phyloP scores from a whole-genome alignment of 2,888 invertebrate species.

The Aquatica leii region DNA sequence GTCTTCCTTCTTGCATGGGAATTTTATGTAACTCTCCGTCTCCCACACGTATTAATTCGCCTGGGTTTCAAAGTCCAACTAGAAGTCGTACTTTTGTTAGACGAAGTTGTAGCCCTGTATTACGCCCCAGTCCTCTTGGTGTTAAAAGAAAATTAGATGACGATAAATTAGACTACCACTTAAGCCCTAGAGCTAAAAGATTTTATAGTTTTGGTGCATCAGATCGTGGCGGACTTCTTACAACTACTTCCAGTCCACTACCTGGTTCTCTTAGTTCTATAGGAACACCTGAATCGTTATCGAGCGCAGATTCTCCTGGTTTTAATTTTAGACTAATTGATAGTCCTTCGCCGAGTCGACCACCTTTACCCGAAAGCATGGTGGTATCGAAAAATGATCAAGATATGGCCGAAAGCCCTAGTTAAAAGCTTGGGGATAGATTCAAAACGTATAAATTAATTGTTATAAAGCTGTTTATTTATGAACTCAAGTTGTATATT shows the following conservation, averaged over 20 bases:
- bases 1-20: constrained; percentile 57
- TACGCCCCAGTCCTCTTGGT: constrained; percentile 78
- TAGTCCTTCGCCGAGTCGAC: constrained; percentile 64
- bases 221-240: constrained; percentile 56
- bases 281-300: constrained; percentile 69
- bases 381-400: constrained; percentile 57
- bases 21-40: constrained; percentile 58
- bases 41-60: constrained; percentile 51
- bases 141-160: constrained; percentile 74
- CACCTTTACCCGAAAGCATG: constrained; percentile 56
- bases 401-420: constrained; percentile 59
- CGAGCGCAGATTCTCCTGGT: constrained; percentile 68
- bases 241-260: constrained; percentile 61
- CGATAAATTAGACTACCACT: constrained; percentile 58
- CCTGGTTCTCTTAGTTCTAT: constrained; percentile 66
- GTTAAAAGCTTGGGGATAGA: constrained; percentile 52
- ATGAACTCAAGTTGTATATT: constrained; percentile 6
- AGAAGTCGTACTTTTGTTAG: constrained; percentile 74
- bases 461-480: constrained; percentile 1
- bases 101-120: constrained; percentile 88
- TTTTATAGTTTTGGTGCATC: constrained; percentile 56
- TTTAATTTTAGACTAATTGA: constrained; percentile 65
- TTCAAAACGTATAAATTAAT: constrained; percentile 12
- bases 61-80: constrained; percentile 69
- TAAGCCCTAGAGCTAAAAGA: constrained; percentile 60